Base-by-base conservation (phyloP, 2,113 vertebrate genomes). In the Callithrix jacchus region DNA sequence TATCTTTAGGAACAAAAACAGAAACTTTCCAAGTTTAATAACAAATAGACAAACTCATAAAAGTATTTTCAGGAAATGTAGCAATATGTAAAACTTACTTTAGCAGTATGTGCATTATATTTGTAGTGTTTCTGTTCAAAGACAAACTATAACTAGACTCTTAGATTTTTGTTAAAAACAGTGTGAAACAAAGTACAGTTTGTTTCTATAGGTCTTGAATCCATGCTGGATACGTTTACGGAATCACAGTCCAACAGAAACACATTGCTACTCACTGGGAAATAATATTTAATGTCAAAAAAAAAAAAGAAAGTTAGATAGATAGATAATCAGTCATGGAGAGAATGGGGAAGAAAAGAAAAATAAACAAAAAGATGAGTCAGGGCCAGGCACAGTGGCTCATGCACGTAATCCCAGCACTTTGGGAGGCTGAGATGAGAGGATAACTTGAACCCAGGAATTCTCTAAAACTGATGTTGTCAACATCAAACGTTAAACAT, bases 201-300 rank as follows among this genome's bases (percentile, higher is more conserved):
- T 89, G n/a, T 85, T 97, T 97, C 91, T 84, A 88, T 35, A 86
- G 87, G 23, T 92, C 64, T 56, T 88, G 45, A 96, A 42, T 80
- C 79, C 95, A 96, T 79, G 56, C 30, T 92, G 27, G 87, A 68
- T 82, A 70, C 73, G n/a, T 85, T 89, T 94, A 89, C 93, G 86
- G 71, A 37, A 95, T 94, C 82, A 89, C 2, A 95, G 81, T 49
- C 84, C 96, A 94, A 96, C 0, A 96, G 49, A 85, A 95, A 95
- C 88, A 95, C 73, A 83, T 0, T 91, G 49, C 73, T 86, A 91
- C 81, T 87, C 82, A 76, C 30, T 83, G 45, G 61, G 87, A 73
- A 95, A n/a, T 77, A 96, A 94, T 74, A 96, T 71, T 96, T 93
- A 96, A 95, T 42, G 30, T 58, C 17, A 84, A 89, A 88, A 89